Base-by-base conservation (phyloP, 2,797 vertebrate species). In the Tokudaia muenninki region DNA sequence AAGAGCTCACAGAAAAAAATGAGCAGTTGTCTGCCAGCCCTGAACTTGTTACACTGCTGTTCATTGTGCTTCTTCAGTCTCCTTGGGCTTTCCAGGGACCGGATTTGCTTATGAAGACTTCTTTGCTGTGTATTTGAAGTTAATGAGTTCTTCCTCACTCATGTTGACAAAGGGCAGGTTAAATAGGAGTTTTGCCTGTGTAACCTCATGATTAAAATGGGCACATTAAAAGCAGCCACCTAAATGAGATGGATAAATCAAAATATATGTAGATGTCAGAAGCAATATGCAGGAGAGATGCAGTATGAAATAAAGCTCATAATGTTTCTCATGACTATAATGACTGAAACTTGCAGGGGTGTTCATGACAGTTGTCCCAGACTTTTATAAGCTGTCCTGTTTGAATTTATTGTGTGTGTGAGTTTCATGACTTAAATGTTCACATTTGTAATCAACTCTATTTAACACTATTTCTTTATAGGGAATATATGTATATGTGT, bases 241-340 rank as follows among this genome's bases (percentile, higher is more conserved):
- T 91, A 74, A 78, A 44, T 84, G 31, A 96, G 11, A 75, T 79
- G 1, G 72, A 90, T 81, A 86, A 75, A 93, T 75, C 26, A 81
- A 96, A 93, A 70, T 94, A 21, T 44, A 86, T 12, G 16, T 16
- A 94, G 41, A 31, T 41, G 6, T 92, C 21, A 87, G 50, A 74
- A 89, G 55, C 37, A 87, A 70, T 19, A 84, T 87, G 67, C 8
- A 84, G 3, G 17, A 1, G 52, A 24, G 29, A 92, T 89, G 9
- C 34, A 65, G 0, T 91, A 78, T 86, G 57, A 89, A 90, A 77
- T 93, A 81, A 50, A 13, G 93, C 14, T 41, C 81, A 11, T 52
- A 21, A 2, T 22, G 44, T 78, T 94, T 94, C 41, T 72, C 24
- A 87, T 79, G 59, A 17, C 59, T 55, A 0, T 12, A 63, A 41